Conservation (phyloP, 2,888 invertebrate species). For the Aspidiotus rigidus region DNA sequence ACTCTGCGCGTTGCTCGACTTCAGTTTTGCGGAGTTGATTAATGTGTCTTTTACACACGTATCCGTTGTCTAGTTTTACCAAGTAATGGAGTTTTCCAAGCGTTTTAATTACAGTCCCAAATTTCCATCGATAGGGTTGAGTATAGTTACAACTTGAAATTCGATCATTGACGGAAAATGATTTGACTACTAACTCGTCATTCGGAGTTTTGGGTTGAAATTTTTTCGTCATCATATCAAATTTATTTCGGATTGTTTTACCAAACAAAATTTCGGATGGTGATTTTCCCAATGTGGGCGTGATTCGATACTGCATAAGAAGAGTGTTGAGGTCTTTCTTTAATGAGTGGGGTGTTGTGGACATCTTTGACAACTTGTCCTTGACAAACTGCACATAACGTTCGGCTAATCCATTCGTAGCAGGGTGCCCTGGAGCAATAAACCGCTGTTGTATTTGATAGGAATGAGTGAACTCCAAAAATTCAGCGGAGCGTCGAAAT, state of each 20-base stretch:
- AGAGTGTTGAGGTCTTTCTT: slow-evolving; percentile 35
- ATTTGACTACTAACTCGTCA: too few relatives aligned
- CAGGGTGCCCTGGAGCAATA: slow-evolving; percentile 3
- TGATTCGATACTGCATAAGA: slow-evolving; percentile 35
- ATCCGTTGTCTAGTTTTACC: too few relatives aligned
- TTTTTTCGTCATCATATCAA: slow-evolving; percentile 11
- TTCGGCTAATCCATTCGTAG: slow-evolving; percentile 10
- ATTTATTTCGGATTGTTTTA: slow-evolving; percentile 26
- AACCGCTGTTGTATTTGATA: slow-evolving; percentile 12
- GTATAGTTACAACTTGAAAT: too few relatives aligned
- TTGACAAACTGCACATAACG: slow-evolving; percentile 7
- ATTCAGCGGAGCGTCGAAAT: slow-evolving; percentile 13
- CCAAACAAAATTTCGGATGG: slow-evolving; percentile 35
- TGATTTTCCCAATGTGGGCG: slow-evolving; percentile 35
- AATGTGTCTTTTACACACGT: too few relatives aligned
- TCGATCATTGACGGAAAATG: too few relatives aligned
- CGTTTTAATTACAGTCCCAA: too few relatives aligned
- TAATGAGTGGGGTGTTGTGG: too few relatives aligned
- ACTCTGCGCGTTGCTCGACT: too few relatives aligned
- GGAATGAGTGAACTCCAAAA: background rate
- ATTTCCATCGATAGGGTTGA: too few relatives aligned
- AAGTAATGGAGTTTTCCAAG: too few relatives aligned
- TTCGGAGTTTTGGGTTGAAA: too few relatives aligned
- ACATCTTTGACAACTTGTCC: background rate
- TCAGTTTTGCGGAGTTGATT: too few relatives aligned